Conservation (phyloP, 2,797 vertebrate genomes). For the Scolopax bukidnonensis region DNA sequence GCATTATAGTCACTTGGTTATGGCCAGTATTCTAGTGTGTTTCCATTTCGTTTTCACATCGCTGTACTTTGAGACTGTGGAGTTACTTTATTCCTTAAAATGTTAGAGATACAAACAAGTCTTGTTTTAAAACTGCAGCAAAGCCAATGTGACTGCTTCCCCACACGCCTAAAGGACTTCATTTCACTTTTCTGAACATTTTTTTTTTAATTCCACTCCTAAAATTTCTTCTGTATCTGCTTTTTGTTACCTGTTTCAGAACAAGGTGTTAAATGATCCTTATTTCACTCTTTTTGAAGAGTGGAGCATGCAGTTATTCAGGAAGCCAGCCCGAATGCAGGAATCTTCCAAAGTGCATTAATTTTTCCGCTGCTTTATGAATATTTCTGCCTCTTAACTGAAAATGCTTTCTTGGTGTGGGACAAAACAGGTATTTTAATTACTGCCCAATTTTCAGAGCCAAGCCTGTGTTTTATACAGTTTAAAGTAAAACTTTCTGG, state of each 20-base stretch:
- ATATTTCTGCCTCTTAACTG: slow-evolving; percentile 18
- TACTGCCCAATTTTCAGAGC: neutral
- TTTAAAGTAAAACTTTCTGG: neutral
- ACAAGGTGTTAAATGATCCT: neutral
- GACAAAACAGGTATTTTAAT: neutral
- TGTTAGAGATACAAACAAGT: neutral
- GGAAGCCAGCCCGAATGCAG: neutral
- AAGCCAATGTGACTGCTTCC: neutral
- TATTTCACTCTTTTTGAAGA: neutral
- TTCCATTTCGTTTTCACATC: neutral
- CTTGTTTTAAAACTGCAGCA: neutral
- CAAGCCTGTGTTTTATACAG: neutral
- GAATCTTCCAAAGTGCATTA: slow-evolving; percentile 32
- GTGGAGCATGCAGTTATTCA: neutral
- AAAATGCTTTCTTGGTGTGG: neutral
- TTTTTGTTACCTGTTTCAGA: neutral
- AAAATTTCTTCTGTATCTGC: neutral
- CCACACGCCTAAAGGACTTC: neutral
- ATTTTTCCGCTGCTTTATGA: neutral
- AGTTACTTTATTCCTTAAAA: neutral
- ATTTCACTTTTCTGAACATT: neutral
- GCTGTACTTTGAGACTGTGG: neutral
- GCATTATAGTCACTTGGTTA: neutral
- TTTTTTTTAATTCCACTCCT: neutral
- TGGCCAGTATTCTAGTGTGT: neutral